Base-by-base conservation (phyloP, 64 coral and sea anemone species). In the Dendronephthya gigantea region DNA sequence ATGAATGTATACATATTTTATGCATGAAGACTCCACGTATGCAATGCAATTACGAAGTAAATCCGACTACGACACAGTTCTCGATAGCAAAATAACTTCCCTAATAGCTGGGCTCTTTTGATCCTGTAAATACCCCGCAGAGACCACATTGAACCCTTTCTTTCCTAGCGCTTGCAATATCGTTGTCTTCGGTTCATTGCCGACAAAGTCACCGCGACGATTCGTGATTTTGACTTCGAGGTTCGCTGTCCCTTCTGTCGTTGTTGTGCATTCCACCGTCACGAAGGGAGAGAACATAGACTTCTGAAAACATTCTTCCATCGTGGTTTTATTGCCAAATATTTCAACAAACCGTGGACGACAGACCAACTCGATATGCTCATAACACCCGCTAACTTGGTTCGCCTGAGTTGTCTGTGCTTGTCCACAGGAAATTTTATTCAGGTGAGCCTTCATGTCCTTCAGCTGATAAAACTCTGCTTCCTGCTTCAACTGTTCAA, bases 401-500 rank as follows among this genome's bases (percentile, higher is more conserved):
- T 15, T 29, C 14, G 27, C 72, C 0, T 16, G 2, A 28, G 32
- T 8, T 34, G 72, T 79, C 29, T 34, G 30, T 79, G 72, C n/a
- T n/a, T n/a, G n/a, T n/a, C n/a, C 29, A 36, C 72, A 36, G 9
- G 72, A 36, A 34, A 29, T 19, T 79, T 79, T 79, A 19, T 35
- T 39, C 7, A 79, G 7, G 9, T 36, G 30, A 34, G 36, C 72
- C 1, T 10, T 16, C 30, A 79, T 34, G 8, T 79, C 72, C 29
- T 79, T 79, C 3, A 90, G 23, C 14, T 90, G 89, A 27, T 90
- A 90, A 56, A 82, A 90, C 34, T 90, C 89, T 14, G 89, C 89
- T 82, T 90, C 89, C 86, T 90, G 89, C 58, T 85, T 75, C 9
- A 90, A 83, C 50, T 90, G 89, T 40, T 86, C 83, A 16, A 85